These are phyloP conservation scores for Anhinga rufa DNA, from an alignment of 2,113 vertebrate genomes.

Conservation along the genomic window DNA sequence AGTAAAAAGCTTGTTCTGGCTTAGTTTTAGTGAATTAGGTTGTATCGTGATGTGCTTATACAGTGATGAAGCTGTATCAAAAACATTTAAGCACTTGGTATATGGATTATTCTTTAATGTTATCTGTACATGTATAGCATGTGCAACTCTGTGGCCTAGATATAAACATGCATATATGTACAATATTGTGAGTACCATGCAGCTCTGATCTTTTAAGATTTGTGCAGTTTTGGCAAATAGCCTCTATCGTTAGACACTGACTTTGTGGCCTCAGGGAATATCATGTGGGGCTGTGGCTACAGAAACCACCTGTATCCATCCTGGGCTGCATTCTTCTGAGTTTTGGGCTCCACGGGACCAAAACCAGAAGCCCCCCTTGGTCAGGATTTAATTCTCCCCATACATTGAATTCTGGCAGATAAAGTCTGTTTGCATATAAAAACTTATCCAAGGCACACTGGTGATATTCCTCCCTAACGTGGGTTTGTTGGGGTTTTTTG, in stretches of 20 bases:
- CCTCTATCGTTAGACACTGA: rapidly evolving
- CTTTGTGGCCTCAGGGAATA: neutral
- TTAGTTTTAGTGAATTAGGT: neutral
- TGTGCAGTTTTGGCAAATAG: neutral
- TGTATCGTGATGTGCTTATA: neutral
- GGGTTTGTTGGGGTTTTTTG: neutral
- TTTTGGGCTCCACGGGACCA: neutral
- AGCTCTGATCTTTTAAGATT: neutral
- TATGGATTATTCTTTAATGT: neutral
- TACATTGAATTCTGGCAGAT: neutral
- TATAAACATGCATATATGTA: rapidly evolving
- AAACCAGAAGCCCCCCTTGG: neutral
- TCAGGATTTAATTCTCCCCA: neutral
- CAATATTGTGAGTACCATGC: neutral
- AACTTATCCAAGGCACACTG: neutral
- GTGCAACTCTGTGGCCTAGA: neutral
- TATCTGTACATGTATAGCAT: neutral
- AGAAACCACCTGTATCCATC: neutral
- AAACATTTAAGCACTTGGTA: neutral
- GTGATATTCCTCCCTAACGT: neutral
- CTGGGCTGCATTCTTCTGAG: neutral
- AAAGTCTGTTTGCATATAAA: neutral
- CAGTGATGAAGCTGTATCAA: neutral
- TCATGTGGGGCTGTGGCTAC: neutral
- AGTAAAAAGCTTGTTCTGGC: neutral